These are phyloP conservation scores for Sigmodon hispidus DNA, from an alignment of 2,113 vertebrate species.

Conservation along the genomic window DNA sequence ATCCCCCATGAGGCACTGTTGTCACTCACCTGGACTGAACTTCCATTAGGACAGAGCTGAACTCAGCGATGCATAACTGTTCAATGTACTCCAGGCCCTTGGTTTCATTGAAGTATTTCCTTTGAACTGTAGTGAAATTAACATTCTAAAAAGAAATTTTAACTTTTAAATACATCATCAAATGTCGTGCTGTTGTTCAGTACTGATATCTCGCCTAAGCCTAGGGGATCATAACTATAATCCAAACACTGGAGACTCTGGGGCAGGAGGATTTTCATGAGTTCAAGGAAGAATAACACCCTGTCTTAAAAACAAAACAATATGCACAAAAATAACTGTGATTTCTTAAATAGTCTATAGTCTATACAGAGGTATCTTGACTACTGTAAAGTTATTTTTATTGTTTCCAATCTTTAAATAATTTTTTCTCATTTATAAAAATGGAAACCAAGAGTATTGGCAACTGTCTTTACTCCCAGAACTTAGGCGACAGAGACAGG, in stretches of 20 bases:
- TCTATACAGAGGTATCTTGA: neutral
- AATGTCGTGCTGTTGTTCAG: neutral
- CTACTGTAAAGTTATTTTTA: conserved; percentile 31
- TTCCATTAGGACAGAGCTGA: conserved; percentile 94
- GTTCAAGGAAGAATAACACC: neutral
- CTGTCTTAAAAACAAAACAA: neutral
- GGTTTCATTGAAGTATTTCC: conserved; percentile 98
- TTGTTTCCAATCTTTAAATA: neutral
- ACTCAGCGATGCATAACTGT: conserved; percentile 94
- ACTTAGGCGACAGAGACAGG: neutral
- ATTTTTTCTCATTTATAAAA: neutral
- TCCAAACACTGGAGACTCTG: neutral
- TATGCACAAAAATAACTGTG: neutral
- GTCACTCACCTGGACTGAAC: conserved; percentile 94
- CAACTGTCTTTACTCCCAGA: neutral
- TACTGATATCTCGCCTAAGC: neutral
- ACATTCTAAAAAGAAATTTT: conserved; percentile 87
- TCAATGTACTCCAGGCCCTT: conserved; percentile 97
- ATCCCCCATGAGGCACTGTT: neutral
- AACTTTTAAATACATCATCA: conserved; percentile 60
- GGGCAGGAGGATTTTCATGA: neutral
- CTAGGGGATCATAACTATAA: neutral
- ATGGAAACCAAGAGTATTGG: neutral
- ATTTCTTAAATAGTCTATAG: neutral
- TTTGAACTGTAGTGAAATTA: conserved; percentile 93